These are phyloP conservation scores for Bucco capensis DNA, from an alignment of 2,113 vertebrate genomes.

Conservation along the genomic window DNA sequence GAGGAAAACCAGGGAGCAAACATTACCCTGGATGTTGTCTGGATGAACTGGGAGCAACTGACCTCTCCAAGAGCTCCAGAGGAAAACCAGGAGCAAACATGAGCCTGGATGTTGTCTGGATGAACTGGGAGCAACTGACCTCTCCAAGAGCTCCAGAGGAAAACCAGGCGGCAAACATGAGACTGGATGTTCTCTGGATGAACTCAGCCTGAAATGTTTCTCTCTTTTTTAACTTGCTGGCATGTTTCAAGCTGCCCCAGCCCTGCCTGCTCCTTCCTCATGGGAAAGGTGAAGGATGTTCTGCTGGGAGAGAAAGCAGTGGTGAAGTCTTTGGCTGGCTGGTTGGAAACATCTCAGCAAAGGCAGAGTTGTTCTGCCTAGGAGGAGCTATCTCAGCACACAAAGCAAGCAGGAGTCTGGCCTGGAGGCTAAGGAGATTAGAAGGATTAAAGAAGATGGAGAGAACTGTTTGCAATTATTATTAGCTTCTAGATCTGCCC, in stretches of 20 bases:
- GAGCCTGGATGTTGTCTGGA: background rate
- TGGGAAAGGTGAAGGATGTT: background rate
- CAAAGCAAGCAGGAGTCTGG: background rate
- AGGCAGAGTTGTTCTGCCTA: background rate
- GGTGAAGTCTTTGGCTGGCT: fast-evolving
- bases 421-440: conserved; percentile 34
- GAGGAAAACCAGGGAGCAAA: background rate
- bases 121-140: no score
- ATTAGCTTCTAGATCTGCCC: conserved; percentile 35
- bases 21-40: no score
- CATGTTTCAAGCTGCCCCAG: background rate
- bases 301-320: background rate
- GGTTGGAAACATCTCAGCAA: background rate
- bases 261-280: background rate
- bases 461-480: conserved; percentile 39
- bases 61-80: background rate
- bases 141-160: background rate
- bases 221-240: background rate
- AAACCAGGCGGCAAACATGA: no score
- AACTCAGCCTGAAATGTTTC: background rate
- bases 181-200: background rate
- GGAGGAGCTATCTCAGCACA: background rate
- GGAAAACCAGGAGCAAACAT: background rate
- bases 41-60: no score
- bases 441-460: background rate